Conservation (phyloP, 2,113 vertebrate species). For the Ameiurus melas region DNA sequence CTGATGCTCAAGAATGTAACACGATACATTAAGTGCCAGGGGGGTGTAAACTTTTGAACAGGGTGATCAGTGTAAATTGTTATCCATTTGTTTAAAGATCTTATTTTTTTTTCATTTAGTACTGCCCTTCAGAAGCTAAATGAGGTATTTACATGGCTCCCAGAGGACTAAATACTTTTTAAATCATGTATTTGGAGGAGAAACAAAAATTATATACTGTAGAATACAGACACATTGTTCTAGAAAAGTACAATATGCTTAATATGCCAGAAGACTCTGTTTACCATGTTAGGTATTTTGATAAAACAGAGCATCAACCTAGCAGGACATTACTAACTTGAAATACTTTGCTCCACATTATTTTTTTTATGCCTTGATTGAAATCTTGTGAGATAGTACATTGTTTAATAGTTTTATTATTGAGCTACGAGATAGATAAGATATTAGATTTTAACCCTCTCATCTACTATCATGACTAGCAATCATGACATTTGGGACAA, state of each 20-base stretch:
- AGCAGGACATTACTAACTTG: too few relatives aligned
- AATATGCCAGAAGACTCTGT: not conserved
- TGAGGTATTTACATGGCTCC: too few relatives aligned
- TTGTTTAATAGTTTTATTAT: not conserved
- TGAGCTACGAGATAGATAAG: not conserved
- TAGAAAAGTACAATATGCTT: not conserved
- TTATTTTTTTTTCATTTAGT: too few relatives aligned
- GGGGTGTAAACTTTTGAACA: too few relatives aligned
- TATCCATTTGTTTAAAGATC: too few relatives aligned
- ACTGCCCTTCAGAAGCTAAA: too few relatives aligned
- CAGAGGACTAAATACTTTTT: too few relatives aligned
- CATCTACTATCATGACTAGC: not conserved
- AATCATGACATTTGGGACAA: slow-evolving; percentile 4
- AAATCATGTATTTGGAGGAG: not conserved
- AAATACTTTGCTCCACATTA: not conserved
- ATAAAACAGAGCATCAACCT: not conserved
- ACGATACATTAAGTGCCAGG: too few relatives aligned
- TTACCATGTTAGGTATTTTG: not conserved
- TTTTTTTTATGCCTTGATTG: not conserved
- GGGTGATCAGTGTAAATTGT: too few relatives aligned
- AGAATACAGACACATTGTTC: not conserved
- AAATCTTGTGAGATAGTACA: not conserved
- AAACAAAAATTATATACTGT: not conserved
- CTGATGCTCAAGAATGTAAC: too few relatives aligned
- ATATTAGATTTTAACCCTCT: not conserved